Evolutionary conservation across 2,888 invertebrate genomes (phyloP).

Genomic region (Eupithecia abbreviata): DNA sequence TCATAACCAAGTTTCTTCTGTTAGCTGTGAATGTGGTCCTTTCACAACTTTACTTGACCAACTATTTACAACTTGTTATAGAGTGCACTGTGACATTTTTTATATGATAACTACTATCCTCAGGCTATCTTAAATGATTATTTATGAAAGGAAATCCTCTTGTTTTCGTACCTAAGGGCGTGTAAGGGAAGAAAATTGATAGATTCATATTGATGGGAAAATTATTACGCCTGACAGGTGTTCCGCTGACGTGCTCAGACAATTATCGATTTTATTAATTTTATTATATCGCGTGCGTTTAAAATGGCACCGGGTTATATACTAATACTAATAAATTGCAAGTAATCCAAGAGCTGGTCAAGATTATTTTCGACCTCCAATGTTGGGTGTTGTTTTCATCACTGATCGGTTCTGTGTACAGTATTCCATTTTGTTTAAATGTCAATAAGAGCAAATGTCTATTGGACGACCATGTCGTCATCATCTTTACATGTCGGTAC

Average conservation of each 20-base stretch:
- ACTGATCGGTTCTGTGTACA: neutral
- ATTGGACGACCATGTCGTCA: neutral
- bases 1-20: slow-evolving; percentile 23
- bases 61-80: slow-evolving; percentile 17
- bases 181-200: neutral
- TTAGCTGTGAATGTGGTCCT: neutral
- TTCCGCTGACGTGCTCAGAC: slow-evolving; percentile 28
- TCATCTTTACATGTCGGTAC: slow-evolving; percentile 17
- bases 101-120: neutral
- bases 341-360: neutral
- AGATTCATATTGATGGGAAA: slow-evolving; percentile 16
- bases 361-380: neutral
- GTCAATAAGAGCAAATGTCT: neutral
- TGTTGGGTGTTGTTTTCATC: neutral
- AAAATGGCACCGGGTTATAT: neutral
- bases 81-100: neutral
- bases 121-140: neutral
- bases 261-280: slow-evolving; percentile 18
- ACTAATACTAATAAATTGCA: neutral
- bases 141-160: neutral
- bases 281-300: neutral
- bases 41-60: slow-evolving; percentile 5
- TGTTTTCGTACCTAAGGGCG: neutral
- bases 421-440: neutral
- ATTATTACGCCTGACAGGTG: slow-evolving; percentile 40